Conservation (phyloP, 1,140 invertebrate genomes). For the Kradibia gibbosae region DNA sequence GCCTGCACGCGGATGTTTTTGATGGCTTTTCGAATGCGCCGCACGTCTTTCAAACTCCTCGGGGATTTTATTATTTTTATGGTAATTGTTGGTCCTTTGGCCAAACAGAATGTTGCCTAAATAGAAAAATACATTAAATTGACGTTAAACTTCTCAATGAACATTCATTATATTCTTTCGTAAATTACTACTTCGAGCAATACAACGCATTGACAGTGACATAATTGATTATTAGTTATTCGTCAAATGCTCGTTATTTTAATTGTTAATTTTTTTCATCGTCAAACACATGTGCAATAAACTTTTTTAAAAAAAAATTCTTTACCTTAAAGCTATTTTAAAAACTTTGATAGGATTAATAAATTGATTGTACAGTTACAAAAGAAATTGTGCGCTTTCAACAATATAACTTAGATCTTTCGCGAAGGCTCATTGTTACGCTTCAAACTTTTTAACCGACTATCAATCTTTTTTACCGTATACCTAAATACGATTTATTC, state of each 20-base stretch:
- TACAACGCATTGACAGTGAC: too few relatives aligned
- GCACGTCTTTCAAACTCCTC: not conserved
- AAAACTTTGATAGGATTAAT: too few relatives aligned
- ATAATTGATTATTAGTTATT: too few relatives aligned
- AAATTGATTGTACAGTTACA: too few relatives aligned
- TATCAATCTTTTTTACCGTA: not conserved
- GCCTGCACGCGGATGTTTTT: not conserved
- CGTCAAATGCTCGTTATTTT: too few relatives aligned
- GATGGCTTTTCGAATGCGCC: not conserved
- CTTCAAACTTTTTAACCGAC: not conserved
- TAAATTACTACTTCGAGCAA: not conserved
- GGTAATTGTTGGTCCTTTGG: not conserved
- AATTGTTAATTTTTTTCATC: too few relatives aligned
- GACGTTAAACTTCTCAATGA: not conserved
- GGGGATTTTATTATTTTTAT: not conserved
- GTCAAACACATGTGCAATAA: too few relatives aligned
- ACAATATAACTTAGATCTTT: not conserved
- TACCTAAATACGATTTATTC: not conserved
- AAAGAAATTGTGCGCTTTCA: constrained; percentile 8
- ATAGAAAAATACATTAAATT: not conserved
- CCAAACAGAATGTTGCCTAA: not conserved
- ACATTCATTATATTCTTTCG: not conserved
- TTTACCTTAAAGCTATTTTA: too few relatives aligned
- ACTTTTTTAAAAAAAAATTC: too few relatives aligned
- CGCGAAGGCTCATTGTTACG: not conserved